Evolutionary conservation across 2,888 invertebrate species (phyloP).

Genomic region (Cerastis rubricosa): DNA sequence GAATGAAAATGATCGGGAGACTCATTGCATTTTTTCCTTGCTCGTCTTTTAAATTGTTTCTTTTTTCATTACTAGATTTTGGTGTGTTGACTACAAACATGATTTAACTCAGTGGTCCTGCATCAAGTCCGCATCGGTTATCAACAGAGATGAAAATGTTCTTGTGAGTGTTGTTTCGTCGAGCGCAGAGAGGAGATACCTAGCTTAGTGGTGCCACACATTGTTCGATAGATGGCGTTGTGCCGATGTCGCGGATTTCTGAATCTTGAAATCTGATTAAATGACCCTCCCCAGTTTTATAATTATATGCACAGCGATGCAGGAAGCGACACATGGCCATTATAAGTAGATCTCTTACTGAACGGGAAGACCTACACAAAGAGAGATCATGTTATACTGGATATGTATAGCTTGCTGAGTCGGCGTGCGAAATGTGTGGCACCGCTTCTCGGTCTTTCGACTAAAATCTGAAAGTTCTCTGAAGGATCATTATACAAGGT

Average conservation of each 20-base stretch:
- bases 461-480: too few species aligned
- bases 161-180: conserved; percentile 89
- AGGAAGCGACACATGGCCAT: too few species aligned
- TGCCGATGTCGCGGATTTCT: conserved; percentile 42
- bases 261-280: conserved; percentile 59
- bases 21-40: neutral
- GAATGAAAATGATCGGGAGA: neutral
- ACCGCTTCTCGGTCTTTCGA: too few species aligned
- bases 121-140: conserved; percentile 98
- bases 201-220: neutral
- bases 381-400: too few species aligned
- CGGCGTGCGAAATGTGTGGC: too few species aligned
- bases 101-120: conserved; percentile 98
- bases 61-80: conserved; percentile 92
- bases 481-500: too few species aligned
- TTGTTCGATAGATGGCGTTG: conserved; percentile 52
- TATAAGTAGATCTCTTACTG: too few species aligned
- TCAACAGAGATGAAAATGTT: conserved; percentile 98
- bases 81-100: conserved; percentile 99
- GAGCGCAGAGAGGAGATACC: neutral
- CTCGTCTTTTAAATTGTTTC: neutral
- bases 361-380: too few species aligned
- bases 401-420: too few species aligned
- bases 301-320: too few species aligned
- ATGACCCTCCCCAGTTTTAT: conserved; percentile 29